These are phyloP conservation scores for Notothenia rossii DNA, from an alignment of 2,113 vertebrate genomes.

Conservation along the genomic window DNA sequence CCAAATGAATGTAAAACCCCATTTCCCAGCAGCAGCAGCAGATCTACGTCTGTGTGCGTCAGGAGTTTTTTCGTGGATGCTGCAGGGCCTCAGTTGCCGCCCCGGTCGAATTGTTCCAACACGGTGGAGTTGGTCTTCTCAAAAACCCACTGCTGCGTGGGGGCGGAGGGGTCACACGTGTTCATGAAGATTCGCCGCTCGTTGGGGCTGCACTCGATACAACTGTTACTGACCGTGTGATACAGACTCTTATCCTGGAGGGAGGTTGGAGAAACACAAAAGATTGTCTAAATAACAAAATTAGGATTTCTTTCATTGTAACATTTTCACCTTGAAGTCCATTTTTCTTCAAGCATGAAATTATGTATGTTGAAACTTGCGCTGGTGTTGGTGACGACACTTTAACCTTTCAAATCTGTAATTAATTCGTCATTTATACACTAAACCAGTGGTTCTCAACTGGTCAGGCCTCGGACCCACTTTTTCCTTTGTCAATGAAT, in stretches of 20 bases:
- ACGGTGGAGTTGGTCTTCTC: constrained; percentile 77
- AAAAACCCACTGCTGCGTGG: constrained; percentile 74
- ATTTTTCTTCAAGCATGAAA: too few relatives aligned
- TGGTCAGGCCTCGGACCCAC: too few relatives aligned
- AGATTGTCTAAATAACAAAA: not conserved
- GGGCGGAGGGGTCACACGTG: constrained; percentile 62
- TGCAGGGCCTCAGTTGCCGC: constrained; percentile 28
- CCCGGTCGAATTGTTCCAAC: constrained; percentile 73
- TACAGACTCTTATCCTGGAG: constrained; percentile 76
- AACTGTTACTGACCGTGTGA: constrained; percentile 78
- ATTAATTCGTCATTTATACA: too few relatives aligned
- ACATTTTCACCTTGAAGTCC: not conserved
- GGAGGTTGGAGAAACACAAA: not conserved
- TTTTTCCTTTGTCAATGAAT: too few relatives aligned
- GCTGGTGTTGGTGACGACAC: too few relatives aligned
- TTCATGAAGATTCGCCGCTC: constrained; percentile 77
- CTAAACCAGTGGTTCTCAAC: too few relatives aligned
- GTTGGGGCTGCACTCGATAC: constrained; percentile 61
- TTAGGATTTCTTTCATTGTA: not conserved
- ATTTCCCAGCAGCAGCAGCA: constrained; percentile 18
- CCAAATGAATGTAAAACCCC: not conserved
- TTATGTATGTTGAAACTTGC: too few relatives aligned
- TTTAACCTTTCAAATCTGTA: too few relatives aligned
- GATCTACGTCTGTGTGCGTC: not conserved
- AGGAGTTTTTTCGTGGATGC: not conserved